Evolutionary conservation across 1,140 invertebrate species (phyloP).

Genomic region (Temnothorax longispinosus): DNA sequence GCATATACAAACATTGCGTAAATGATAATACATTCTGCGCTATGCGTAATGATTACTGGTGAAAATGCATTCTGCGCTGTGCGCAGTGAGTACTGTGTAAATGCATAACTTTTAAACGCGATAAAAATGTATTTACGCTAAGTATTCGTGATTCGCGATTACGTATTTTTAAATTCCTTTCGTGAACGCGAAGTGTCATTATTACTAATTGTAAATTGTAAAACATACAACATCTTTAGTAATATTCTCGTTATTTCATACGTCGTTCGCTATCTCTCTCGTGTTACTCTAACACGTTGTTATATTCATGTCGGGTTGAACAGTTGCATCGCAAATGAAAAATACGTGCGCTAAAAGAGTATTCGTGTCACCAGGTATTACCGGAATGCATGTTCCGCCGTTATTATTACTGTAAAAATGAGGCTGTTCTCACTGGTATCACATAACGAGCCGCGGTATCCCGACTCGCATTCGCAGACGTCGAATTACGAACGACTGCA

Average conservation of each 20-base stretch:
- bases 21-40: no score
- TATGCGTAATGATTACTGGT: no score
- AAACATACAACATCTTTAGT: no score
- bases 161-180: neutral
- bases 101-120: neutral
- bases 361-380: neutral
- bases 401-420: neutral
- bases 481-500: slow-evolving; percentile 77
- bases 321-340: neutral
- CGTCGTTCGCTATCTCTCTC: neutral
- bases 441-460: slow-evolving; percentile 95
- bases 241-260: neutral
- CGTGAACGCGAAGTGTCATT: neutral
- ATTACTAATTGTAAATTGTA: neutral
- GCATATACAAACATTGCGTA: no score
- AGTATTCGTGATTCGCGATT: neutral
- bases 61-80: no score
- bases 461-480: slow-evolving; percentile 93
- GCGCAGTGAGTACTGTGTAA: no score
- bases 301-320: no score
- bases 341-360: neutral
- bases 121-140: neutral
- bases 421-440: slow-evolving; percentile 91
- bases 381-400: neutral
- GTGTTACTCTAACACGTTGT: neutral